phyloP scores from a whole-genome alignment of 2,888 invertebrate genomes.

The Aporophyla nigra region DNA sequence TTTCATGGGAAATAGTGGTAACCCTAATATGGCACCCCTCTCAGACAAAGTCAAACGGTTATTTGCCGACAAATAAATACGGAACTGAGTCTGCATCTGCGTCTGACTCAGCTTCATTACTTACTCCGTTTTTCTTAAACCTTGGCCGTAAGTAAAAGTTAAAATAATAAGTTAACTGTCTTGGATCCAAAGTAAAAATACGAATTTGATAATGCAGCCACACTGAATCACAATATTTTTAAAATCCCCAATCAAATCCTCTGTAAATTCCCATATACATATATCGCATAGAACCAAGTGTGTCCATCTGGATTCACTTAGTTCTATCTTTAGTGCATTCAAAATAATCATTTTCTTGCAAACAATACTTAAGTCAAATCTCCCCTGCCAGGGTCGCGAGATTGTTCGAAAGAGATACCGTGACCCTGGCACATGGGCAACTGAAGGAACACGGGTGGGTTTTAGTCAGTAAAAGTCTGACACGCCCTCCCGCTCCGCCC shows the following conservation, averaged over 20 bases:
- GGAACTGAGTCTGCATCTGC: slow-evolving; percentile 29
- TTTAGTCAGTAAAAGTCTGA: too few relatives aligned
- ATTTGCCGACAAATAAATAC: slow-evolving; percentile 38
- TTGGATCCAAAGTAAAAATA: background rate
- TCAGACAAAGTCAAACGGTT: slow-evolving; percentile 43
- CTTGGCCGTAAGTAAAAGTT: slow-evolving; percentile 9
- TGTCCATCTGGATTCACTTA: too few relatives aligned
- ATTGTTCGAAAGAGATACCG: too few relatives aligned
- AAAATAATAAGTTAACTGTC: background rate
- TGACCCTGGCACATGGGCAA: too few relatives aligned
- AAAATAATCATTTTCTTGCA: background rate
- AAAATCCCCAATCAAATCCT: background rate
- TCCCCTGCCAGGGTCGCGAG: too few relatives aligned
- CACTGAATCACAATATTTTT: background rate
- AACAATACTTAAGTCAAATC: background rate
- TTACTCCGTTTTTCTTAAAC: slow-evolving; percentile 16
- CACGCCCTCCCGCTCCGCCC: too few relatives aligned
- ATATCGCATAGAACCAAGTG: background rate
- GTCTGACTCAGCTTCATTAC: slow-evolving; percentile 46
- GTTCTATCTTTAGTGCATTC: background rate
- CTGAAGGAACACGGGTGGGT: too few relatives aligned
- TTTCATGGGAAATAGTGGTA: slow-evolving; percentile 9
- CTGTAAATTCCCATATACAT: background rate
- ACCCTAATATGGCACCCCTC: slow-evolving; percentile 46
- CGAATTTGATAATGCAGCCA: background rate